Base-by-base conservation (phyloP, 2,797 vertebrate genomes). In the Anolis apletophallus region DNA sequence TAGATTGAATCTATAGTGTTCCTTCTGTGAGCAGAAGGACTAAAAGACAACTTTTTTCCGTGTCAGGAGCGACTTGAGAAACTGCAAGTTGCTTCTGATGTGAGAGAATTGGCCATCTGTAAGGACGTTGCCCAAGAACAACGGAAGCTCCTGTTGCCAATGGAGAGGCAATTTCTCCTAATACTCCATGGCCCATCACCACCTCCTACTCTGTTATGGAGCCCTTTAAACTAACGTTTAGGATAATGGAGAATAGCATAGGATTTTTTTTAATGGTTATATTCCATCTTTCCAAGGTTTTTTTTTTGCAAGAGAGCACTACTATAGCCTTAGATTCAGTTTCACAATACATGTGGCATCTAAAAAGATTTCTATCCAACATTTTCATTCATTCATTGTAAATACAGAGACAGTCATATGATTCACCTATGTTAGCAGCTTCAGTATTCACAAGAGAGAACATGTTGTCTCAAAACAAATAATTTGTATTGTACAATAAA, bases 381-480 rank as follows among this genome's bases (percentile, higher is more conserved):
- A 0, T 85, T 32, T 84, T 88, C 17, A 11, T 52, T 81, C 3
- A 29, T 89, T 90, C 85, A 23, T 90, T n/a, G 71, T 85, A 84
- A 59, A 34, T 50, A 5, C 6, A 5, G 52, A 2, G 26, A 3
- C 40, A 9, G 50, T 86, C 55, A 40, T 59, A 1, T 88, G 50
- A 54, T 34, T 89, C 14, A 40, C 34, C 36, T 86, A 80, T 54
- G 55, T 26, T 85, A 85, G 55, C 71, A 54, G 29, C 68, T 85
- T 84, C 74, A 74, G 57, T 73, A 50, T 72, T 88, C 71, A 77
- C 13, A 54, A 82, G 50, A 69, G n/a, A 86, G 5, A 32, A 85
- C 86, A 80, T 13, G 61, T 23, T 78, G 80, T 87, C 68, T 79
- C 85, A 50, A 90, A 80, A 80, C 59, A 88, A 81, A 81, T 74